phyloP scores from a whole-genome alignment of 2,797 vertebrate genomes.

The Cyprinodon diabolis region DNA sequence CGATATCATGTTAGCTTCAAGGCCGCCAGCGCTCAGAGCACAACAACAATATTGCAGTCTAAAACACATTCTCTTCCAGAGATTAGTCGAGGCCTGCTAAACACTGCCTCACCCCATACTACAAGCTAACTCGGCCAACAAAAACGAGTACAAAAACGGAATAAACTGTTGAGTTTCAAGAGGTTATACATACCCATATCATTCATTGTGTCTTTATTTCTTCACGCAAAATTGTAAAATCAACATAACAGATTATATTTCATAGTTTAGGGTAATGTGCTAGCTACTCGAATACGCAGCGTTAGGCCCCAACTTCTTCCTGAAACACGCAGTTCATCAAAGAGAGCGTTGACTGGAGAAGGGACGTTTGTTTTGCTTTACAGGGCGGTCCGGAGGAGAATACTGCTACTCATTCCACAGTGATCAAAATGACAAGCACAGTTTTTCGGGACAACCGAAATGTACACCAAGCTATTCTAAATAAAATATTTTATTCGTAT shows the following conservation, averaged over 20 bases:
- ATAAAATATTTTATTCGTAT: not conserved
- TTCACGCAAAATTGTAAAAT: not conserved
- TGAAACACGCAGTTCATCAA: constrained; percentile 66
- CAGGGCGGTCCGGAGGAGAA: constrained; percentile 19
- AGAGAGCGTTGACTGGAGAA: constrained; percentile 4
- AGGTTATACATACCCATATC: constrained; percentile 71
- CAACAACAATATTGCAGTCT: constrained; percentile 21
- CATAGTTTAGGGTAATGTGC: constrained; percentile 50
- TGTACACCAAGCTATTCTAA: not conserved
- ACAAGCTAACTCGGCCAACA: constrained; percentile 16
- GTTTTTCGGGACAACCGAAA: not conserved
- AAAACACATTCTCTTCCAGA: constrained; percentile 70
- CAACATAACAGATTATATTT: constrained; percentile 8
- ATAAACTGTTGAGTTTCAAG: not conserved
- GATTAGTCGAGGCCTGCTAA: constrained; percentile 75
- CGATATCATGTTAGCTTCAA: not conserved
- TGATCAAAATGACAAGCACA: constrained; percentile 7
- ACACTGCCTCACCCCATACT: constrained; percentile 32
- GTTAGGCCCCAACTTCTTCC: constrained; percentile 82
- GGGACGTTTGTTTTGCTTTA: constrained; percentile 42
- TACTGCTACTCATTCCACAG: fast-evolving
- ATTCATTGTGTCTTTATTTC: constrained; percentile 56
- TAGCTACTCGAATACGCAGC: constrained; percentile 50
- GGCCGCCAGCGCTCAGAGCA: not conserved
- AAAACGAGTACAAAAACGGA: not conserved